These are phyloP conservation scores for Zaprionus obscuricornis DNA, from an alignment of 2,888 invertebrate species.

Conservation along the genomic window DNA sequence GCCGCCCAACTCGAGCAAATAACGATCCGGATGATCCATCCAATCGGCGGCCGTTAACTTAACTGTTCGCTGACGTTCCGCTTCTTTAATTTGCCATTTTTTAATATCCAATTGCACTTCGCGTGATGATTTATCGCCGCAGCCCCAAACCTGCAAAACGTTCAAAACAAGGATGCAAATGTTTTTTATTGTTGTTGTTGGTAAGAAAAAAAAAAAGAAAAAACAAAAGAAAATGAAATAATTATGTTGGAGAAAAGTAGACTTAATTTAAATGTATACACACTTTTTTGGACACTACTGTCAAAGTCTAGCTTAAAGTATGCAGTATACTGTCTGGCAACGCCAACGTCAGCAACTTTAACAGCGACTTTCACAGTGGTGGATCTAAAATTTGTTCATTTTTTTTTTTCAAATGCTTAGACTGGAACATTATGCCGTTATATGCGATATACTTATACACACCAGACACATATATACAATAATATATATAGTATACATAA, in stretches of 20 bases:
- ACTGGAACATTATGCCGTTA: constrained; percentile 57
- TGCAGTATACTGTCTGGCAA: no score
- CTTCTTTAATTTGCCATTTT: constrained; percentile 95
- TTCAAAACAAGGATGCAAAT: constrained; percentile 11
- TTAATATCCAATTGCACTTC: constrained; percentile 94
- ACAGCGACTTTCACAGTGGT: constrained; percentile 22
- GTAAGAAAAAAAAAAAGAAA: no score
- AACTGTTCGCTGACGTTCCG: constrained; percentile 92
- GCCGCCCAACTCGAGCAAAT: constrained; percentile 94
- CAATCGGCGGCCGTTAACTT: constrained; percentile 95
- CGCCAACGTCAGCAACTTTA: constrained; percentile 2
- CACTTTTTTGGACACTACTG: constrained; percentile 27
- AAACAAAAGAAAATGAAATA: no score
- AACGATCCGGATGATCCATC: constrained; percentile 97
- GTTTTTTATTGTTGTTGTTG: constrained; percentile 69
- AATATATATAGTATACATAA: constrained; percentile 11
- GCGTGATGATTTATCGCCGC: constrained; percentile 90
- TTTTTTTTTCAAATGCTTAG: constrained; percentile 54
- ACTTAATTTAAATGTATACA: constrained; percentile 58
- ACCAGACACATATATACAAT: constrained; percentile 30
- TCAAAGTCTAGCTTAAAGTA: constrained; percentile 4
- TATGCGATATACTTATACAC: constrained; percentile 47
- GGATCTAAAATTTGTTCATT: background rate
- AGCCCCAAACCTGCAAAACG: constrained; percentile 91
- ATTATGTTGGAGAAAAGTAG: constrained; percentile 58